These are phyloP conservation scores for Trinectes maculatus DNA, from an alignment of 2,113 vertebrate genomes.

Conservation along the genomic window DNA sequence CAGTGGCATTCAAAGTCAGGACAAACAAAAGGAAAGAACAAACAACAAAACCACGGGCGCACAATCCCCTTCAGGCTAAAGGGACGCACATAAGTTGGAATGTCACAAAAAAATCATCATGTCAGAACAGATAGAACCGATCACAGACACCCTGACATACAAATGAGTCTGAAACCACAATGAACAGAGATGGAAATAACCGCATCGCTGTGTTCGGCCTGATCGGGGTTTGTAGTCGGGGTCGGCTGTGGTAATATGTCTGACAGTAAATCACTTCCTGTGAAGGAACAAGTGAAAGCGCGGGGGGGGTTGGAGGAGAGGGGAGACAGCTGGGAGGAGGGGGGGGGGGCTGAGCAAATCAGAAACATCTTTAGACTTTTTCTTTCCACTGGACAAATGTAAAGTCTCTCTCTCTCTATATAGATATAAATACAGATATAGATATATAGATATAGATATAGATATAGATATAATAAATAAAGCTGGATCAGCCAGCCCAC, in stretches of 20 bases:
- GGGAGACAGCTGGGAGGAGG: constrained; percentile 3
- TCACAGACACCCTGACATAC: constrained; percentile 9
- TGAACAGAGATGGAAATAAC: constrained; percentile 26
- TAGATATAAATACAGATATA: too few species aligned
- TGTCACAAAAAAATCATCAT: background rate
- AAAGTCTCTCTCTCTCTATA: too few species aligned
- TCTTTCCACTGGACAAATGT: constrained; percentile 2
- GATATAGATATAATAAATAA: too few species aligned
- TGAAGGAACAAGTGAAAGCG: constrained; percentile 59
- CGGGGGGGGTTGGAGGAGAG: constrained; percentile 17
- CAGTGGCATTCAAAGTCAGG: background rate
- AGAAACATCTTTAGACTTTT: constrained; percentile 47
- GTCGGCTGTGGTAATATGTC: constrained; percentile 58
- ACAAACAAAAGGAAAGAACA: background rate
- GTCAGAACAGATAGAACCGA: constrained; percentile 19
- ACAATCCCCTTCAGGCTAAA: constrained; percentile 2
- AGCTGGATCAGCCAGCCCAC: constrained; percentile 61
- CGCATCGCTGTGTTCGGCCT: too few species aligned
- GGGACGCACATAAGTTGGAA: background rate
- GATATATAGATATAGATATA: too few species aligned
- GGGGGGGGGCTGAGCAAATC: constrained; percentile 10
- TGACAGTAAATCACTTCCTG: constrained; percentile 69
- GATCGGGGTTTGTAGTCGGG: constrained; percentile 19
- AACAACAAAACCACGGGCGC: background rate
- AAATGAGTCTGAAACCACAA: constrained; percentile 1